Conservation (phyloP, 2,113 vertebrate genomes). For the Lamprologus ornatipinnis region DNA sequence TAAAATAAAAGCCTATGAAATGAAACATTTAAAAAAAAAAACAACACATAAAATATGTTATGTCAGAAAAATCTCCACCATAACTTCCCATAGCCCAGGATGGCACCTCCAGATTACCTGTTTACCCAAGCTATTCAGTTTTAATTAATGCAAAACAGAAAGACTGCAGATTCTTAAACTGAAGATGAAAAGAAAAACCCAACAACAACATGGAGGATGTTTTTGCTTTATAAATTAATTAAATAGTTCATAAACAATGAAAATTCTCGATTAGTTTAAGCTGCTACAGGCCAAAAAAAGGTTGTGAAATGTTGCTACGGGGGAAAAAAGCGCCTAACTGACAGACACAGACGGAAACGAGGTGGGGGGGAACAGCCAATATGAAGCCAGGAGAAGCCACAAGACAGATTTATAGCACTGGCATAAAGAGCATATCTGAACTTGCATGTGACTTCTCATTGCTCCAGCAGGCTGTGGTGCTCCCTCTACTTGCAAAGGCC, state of each 20-base stretch:
- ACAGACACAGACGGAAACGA: constrained; percentile 8
- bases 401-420: constrained; percentile 21
- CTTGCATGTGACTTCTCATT: neutral
- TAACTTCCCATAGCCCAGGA: neutral
- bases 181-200: neutral
- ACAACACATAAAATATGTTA: neutral
- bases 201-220: neutral
- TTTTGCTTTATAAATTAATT: neutral
- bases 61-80: neutral
- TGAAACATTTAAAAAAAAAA: neutral
- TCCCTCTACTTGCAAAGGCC: neutral
- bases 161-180: neutral
- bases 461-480: neutral
- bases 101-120: neutral
- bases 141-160: neutral
- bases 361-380: neutral
- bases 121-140: neutral
- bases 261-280: neutral
- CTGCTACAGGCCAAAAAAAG: neutral
- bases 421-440: constrained; percentile 10
- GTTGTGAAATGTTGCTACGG: constrained; percentile 12
- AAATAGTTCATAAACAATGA: neutral
- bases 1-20: neutral
- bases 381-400: neutral
- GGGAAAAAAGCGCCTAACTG: neutral